phyloP scores from a whole-genome alignment of 2,113 vertebrate species.

The Sylvilagus bachmani region DNA sequence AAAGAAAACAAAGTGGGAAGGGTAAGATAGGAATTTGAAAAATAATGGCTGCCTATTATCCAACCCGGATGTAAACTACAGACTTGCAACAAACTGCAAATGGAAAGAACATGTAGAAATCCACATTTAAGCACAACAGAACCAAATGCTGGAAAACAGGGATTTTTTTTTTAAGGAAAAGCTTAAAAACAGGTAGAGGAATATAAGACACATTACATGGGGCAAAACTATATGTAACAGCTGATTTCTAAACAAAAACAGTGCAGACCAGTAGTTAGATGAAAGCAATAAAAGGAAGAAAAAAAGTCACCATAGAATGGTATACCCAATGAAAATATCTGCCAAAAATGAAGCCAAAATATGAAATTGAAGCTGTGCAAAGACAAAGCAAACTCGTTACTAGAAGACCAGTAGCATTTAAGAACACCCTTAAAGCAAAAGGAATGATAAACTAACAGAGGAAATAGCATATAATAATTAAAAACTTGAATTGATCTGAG shows the following conservation, averaged over 20 bases:
- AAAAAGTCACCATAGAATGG: background rate
- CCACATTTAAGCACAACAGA: background rate
- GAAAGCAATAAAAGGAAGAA: background rate
- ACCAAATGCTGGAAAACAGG: background rate
- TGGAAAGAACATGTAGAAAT: conserved; percentile 23
- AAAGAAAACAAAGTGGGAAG: background rate
- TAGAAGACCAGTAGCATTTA: background rate
- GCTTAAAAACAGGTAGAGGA: conserved; percentile 7
- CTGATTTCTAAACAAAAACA: background rate
- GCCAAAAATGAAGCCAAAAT: background rate
- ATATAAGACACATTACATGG: background rate
- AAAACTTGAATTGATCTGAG: background rate
- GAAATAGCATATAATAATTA: background rate
- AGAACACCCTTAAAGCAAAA: background rate
- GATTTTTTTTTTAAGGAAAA: background rate
- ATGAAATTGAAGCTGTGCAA: background rate
- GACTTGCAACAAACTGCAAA: background rate
- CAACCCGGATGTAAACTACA: background rate
- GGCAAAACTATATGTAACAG: background rate
- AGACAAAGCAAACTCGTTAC: background rate
- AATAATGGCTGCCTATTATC: background rate
- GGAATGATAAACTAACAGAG: background rate
- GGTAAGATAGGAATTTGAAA: background rate
- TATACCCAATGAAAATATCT: background rate
- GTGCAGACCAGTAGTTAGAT: background rate